These are phyloP conservation scores for Nomada flava DNA, from an alignment of 2,888 invertebrate genomes.

Conservation along the genomic window DNA sequence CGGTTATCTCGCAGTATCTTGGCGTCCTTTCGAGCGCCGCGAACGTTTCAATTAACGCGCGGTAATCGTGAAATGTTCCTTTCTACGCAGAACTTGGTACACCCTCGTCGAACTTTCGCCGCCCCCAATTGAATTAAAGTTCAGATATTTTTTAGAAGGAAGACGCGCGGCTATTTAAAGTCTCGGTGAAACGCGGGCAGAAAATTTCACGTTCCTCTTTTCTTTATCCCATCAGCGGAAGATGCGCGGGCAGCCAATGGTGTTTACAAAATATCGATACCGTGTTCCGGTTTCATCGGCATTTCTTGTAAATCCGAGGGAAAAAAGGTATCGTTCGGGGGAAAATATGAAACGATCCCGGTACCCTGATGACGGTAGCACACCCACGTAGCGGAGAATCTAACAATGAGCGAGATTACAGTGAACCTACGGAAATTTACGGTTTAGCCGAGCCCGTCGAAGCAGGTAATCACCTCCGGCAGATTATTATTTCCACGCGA, in stretches of 20 bases:
- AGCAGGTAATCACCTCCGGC: constrained; percentile 45
- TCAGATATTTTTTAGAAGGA: background rate
- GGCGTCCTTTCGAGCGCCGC: background rate
- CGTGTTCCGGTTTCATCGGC: background rate
- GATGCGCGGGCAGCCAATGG: background rate
- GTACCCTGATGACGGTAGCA: constrained; percentile 43
- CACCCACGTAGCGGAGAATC: constrained; percentile 45
- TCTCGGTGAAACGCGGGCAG: too few relatives aligned
- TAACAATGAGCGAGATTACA: constrained; percentile 53
- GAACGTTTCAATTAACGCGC: constrained; percentile 30
- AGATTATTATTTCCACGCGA: constrained; percentile 55
- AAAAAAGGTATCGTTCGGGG: background rate
- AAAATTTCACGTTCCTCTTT: too few relatives aligned
- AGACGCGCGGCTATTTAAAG: background rate
- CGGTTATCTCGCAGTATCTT: constrained; percentile 1
- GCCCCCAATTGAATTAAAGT: too few relatives aligned
- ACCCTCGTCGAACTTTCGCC: too few relatives aligned
- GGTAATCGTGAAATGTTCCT: background rate
- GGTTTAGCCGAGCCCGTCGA: constrained; percentile 38
- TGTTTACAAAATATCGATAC: background rate
- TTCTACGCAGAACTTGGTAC: too few relatives aligned
- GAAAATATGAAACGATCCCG: constrained; percentile 21
- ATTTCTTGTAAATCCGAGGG: background rate
- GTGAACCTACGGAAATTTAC: constrained; percentile 47
- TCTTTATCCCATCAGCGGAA: background rate